Evolutionary conservation across 2,888 invertebrate species (phyloP), one percentile per base, ranked within the genome.

Genomic region (Alcis repandata): DNA sequence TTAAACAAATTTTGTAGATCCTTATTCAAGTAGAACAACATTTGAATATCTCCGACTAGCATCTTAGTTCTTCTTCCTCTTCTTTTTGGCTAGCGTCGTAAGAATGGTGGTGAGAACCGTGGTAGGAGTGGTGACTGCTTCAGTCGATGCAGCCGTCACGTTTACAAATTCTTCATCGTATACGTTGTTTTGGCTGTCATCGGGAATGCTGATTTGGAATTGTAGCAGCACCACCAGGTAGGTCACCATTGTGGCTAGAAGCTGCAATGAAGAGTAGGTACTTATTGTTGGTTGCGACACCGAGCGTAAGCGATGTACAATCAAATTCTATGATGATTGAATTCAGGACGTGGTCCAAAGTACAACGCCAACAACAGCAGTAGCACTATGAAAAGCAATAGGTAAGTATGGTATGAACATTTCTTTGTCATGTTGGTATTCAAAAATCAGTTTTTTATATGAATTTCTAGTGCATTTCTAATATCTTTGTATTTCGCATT

Each of bases 161-260:
- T 82, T 84, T 8, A 38, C 38, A 0, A 70, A 59, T 0, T 79
- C 79, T 0, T 79, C 78, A 2, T 71, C 70, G 19, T 73, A 70
- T 17, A 53, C 56, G 58, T 71, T 75, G 48, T 40, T 70, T 46
- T 80, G 84, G 32, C 73, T 80, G 1, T 94, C 95, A 67, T 95
- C 95, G 0, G 96, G 96, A 75, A 96, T 95, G 79, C 96, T 96
- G 66, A 96, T 96, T 89, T 96, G 96, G 87, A 96, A 96, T 82
- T 96, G 96, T 43, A 96, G 89, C 63, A 96, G 82, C 32, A 96
- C 96, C 17, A 96, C 96, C 70, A 96, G 85, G 84, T 96, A 96
- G 0, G 96, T 96, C 36, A 96, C 96, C 96, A 96, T 96, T 22
- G 96, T 96, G 8, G 96, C 96, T 68, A 96, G 84, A 10, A 96